phyloP scores from a whole-genome alignment of 2,888 invertebrate species.

The Drosophila antonietae region DNA sequence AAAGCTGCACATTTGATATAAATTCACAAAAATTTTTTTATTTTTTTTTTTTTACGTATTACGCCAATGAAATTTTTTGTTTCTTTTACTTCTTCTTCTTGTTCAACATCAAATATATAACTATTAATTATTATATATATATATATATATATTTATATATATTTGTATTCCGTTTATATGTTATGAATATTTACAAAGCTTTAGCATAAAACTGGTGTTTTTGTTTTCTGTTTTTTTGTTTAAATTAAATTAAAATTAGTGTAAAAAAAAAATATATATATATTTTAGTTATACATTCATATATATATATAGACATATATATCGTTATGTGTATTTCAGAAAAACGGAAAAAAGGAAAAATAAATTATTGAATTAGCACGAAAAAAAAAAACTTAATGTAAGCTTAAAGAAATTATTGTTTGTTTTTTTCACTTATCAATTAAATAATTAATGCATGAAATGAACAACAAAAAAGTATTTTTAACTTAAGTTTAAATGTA shows the following conservation, averaged over 20 bases:
- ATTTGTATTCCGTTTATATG: constrained; percentile 46
- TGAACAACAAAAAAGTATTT: constrained; percentile 60
- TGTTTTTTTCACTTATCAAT: constrained; percentile 25
- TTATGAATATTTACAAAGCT: constrained; percentile 68
- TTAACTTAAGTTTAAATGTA: constrained; percentile 34
- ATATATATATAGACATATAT: constrained; percentile 8
- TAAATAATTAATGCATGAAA: constrained; percentile 39
- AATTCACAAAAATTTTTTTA: constrained; percentile 9
- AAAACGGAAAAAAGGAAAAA: constrained; percentile 50
- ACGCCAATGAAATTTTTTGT: constrained; percentile 26
- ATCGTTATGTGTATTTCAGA: constrained; percentile 13
- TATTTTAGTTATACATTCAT: constrained; percentile 26
- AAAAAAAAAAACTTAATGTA: constrained; percentile 57
- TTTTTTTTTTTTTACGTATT: constrained; percentile 46
- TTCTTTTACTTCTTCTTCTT: constrained; percentile 20
- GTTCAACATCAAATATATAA: constrained; percentile 67
- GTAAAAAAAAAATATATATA: constrained; percentile 39
- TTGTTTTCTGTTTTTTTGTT: constrained; percentile 47
- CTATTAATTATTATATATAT: constrained; percentile 42
- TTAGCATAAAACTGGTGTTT: constrained; percentile 62
- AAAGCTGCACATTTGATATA: neutral
- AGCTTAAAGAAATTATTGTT: constrained; percentile 39
- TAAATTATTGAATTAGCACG: constrained; percentile 73
- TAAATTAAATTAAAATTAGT: constrained; percentile 63
- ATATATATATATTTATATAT: constrained; percentile 26